Percentiles rank a stretch among this genome's conserved stretches.
These are phyloP conservation scores for Dasysyrphus albostriatus DNA, from an alignment of 2,888 invertebrate genomes.

Conservation along the genomic window DNA sequence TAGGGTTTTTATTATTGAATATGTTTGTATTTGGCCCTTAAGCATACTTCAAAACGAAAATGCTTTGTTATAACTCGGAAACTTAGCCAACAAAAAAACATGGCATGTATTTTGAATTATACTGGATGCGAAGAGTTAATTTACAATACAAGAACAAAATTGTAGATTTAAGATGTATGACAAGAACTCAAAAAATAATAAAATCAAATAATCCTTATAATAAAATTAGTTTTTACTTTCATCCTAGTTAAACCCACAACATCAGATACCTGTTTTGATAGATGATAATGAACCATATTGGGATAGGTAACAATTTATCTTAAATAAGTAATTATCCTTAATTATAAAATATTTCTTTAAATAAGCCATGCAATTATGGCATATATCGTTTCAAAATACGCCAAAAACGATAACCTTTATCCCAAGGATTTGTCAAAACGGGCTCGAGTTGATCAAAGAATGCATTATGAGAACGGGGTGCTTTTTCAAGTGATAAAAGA, in stretches of 20 bases:
- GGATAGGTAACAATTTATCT: constrained; percentile 83
- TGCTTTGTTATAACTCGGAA: too few species aligned
- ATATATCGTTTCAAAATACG: constrained; percentile 85
- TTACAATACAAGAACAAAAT: too few species aligned
- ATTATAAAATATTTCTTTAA: neutral
- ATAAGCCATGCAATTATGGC: constrained; percentile 84
- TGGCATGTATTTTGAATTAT: too few species aligned
- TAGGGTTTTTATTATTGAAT: too few species aligned
- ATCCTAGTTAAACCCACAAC: constrained; percentile 85
- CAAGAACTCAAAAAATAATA: too few species aligned
- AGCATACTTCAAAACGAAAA: too few species aligned
- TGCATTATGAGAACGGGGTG: constrained; percentile 85
- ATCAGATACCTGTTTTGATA: constrained; percentile 85
- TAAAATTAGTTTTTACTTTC: neutral
- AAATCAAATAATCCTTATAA: too few species aligned
- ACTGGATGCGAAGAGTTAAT: too few species aligned
- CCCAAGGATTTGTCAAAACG: constrained; percentile 85
- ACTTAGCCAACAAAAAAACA: too few species aligned
- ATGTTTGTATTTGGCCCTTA: too few species aligned
- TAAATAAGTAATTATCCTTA: neutral
- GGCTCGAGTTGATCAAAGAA: constrained; percentile 85
- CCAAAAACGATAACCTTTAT: constrained; percentile 85
- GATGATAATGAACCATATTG: constrained; percentile 85
- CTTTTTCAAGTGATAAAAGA: constrained; percentile 84
- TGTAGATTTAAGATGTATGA: too few species aligned